Conservation (phyloP, 2,888 invertebrate species). For the Ophioninae sp. region DNA sequence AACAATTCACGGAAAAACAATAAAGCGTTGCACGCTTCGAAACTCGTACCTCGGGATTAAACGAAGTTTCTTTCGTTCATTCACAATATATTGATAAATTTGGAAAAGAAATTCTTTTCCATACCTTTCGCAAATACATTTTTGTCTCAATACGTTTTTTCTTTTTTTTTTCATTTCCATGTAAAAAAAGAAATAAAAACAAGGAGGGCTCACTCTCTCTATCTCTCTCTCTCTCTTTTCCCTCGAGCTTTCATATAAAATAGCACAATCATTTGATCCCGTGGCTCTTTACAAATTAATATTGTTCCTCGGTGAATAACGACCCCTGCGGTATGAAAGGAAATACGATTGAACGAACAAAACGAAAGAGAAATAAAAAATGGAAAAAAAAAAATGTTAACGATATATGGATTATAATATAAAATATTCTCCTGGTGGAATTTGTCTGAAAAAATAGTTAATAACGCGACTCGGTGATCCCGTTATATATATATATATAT, state of each 20-base stretch:
- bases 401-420: slow-evolving; percentile 61
- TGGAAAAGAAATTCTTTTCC: not conserved
- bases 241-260: slow-evolving; percentile 10
- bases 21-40: not conserved
- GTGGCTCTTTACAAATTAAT: slow-evolving; percentile 54
- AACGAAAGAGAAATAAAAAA: slow-evolving; percentile 17
- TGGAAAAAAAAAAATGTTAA: slow-evolving; percentile 26
- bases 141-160: not conserved
- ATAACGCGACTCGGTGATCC: slow-evolving; percentile 60
- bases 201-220: not conserved
- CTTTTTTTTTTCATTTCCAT: not conserved
- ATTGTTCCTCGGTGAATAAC: slow-evolving; percentile 45
- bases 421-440: slow-evolving; percentile 65
- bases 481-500: slow-evolving; percentile 63
- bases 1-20: not conserved
- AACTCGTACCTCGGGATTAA: not conserved
- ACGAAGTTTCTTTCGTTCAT: not conserved
- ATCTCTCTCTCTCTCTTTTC: not conserved
- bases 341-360: slow-evolving; percentile 17
- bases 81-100: not conserved
- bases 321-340: slow-evolving; percentile 16
- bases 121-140: not conserved
- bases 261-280: slow-evolving; percentile 31
- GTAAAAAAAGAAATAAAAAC: not conserved
- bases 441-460: slow-evolving; percentile 68